Evolutionary conservation across 1,140 invertebrate species (phyloP).

Genomic region (Aleiodes sp.): DNA sequence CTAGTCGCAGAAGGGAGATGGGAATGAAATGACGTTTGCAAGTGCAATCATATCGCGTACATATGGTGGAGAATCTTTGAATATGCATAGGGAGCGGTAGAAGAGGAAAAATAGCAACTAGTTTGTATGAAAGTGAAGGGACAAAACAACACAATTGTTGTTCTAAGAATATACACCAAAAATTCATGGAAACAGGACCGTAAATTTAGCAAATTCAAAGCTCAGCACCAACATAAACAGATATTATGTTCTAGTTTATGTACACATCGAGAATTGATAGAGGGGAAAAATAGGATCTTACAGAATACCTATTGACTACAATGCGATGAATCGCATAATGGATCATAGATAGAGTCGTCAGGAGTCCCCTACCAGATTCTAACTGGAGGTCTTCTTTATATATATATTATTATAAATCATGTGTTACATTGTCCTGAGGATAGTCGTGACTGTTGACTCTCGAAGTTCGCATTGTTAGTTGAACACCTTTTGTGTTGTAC

Average conservation of each 20-base stretch:
- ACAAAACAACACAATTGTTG: neutral
- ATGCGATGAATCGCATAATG: slow-evolving; percentile 40
- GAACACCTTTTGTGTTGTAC: slow-evolving; percentile 59
- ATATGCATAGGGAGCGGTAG: slow-evolving; percentile 19
- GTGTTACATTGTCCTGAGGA: slow-evolving; percentile 61
- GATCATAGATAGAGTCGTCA: slow-evolving; percentile 34
- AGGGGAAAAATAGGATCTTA: neutral
- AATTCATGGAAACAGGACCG: neutral
- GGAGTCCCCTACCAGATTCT: neutral
- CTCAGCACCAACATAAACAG: no score
- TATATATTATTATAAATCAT: slow-evolving; percentile 59
- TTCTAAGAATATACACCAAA: neutral
- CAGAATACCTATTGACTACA: slow-evolving; percentile 2
- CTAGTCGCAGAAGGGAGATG: neutral
- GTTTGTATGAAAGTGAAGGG: no score
- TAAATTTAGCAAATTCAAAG: no score
- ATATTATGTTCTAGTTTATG: neutral
- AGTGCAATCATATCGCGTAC: slow-evolving; percentile 13
- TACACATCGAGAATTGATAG: slow-evolving; percentile 13
- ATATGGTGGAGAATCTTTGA: slow-evolving; percentile 26
- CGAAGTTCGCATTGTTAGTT: slow-evolving; percentile 54
- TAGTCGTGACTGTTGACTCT: slow-evolving; percentile 63
- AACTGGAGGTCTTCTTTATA: slow-evolving; percentile 28
- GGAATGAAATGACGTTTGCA: slow-evolving; percentile 30
- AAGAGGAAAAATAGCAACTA: neutral